A percentile compares a stretch with the other conserved stretches of the same genome.
phyloP scores from a whole-genome alignment of 2,797 vertebrate genomes.

The Petrocephalus sullivani region DNA sequence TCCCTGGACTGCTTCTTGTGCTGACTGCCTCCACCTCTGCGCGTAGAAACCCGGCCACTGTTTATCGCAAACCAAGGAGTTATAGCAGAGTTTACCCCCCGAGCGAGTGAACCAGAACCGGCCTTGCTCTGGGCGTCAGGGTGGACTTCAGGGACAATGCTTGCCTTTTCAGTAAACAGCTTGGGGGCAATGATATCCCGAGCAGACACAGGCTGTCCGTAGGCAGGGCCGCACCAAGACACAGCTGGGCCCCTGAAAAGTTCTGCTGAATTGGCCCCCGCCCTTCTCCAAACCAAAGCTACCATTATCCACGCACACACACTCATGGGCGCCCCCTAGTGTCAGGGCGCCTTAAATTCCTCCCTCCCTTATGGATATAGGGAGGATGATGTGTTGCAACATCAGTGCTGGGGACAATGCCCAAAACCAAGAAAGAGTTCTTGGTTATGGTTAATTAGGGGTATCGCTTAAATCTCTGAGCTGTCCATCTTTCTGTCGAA shows the following conservation, averaged over 20 bases:
- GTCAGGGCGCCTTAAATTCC: not conserved
- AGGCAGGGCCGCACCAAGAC: not conserved
- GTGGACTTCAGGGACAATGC: not conserved
- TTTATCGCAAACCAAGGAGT: not conserved
- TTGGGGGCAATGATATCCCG: not conserved
- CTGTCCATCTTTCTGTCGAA: not conserved
- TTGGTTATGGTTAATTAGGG: conserved; percentile 3
- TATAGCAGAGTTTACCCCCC: not conserved
- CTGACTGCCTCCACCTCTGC: not conserved
- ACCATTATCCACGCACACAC: not conserved
- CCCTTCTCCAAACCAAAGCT: not conserved
- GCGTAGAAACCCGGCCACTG: not conserved
- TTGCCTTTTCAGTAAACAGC: not conserved
- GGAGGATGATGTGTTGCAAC: not conserved
- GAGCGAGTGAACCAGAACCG: not conserved
- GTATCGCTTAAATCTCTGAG: not conserved
- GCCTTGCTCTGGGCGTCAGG: not conserved
- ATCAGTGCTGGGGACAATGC: not conserved
- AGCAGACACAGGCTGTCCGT: not conserved
- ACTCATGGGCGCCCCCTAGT: not conserved
- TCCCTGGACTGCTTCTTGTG: not conserved
- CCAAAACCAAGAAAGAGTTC: not conserved
- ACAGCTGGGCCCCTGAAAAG: not conserved
- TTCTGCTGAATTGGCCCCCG: not conserved
- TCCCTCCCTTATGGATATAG: not conserved